Evolutionary conservation across 2,888 invertebrate species (phyloP).

Genomic region (Acanthosoma haemorrhoidale): DNA sequence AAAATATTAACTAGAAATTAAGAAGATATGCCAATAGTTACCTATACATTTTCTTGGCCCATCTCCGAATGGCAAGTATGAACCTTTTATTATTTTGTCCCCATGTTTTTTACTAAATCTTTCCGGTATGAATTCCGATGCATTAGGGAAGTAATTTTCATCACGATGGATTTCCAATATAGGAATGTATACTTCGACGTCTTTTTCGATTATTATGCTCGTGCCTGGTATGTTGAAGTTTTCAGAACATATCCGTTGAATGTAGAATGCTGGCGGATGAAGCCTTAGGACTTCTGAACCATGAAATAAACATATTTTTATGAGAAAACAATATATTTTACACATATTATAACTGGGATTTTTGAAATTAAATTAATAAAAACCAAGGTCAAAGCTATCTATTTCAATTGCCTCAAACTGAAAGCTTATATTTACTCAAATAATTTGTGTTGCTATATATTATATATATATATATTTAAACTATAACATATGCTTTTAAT

Average conservation of each 20-base stretch:
- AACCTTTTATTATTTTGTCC: conserved; percentile 27
- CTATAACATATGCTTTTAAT: too few species aligned
- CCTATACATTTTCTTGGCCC: conserved; percentile 39
- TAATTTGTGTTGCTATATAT: too few species aligned
- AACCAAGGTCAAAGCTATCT: too few species aligned
- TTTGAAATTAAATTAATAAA: too few species aligned
- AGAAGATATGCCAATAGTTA: not conserved
- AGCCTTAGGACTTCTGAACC: conserved; percentile 34
- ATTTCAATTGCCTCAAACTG: too few species aligned
- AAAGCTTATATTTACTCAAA: too few species aligned
- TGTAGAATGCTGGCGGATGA: conserved; percentile 36
- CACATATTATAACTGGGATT: too few species aligned
- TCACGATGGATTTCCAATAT: conserved; percentile 35
- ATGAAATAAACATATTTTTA: not conserved
- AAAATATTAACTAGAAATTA: not conserved
- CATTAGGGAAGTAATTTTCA: conserved; percentile 33
- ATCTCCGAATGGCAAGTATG: conserved; percentile 39
- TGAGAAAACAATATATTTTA: too few species aligned
- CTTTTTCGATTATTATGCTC: conserved; percentile 28
- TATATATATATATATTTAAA: too few species aligned
- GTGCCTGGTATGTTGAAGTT: conserved; percentile 41
- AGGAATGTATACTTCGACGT: conserved; percentile 28
- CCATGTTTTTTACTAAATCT: conserved; percentile 34
- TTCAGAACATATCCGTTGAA: conserved; percentile 35
- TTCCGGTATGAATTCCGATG: conserved; percentile 36